These are phyloP conservation scores for Stictocephala bisonia DNA, from an alignment of 2,888 invertebrate species.

Conservation along the genomic window DNA sequence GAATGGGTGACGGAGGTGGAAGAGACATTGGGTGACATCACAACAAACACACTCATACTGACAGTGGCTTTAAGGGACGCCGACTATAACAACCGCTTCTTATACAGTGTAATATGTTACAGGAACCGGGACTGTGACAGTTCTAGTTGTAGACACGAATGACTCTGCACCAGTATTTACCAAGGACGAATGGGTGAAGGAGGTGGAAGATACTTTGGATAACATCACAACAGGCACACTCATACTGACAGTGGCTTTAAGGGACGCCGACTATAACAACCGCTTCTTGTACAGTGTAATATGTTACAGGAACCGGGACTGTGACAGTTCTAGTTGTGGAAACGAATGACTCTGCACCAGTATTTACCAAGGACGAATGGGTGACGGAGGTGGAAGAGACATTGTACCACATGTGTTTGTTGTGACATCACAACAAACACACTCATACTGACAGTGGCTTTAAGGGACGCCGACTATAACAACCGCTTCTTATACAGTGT, in stretches of 20 bases:
- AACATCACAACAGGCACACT: conserved; percentile 76
- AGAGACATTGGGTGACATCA: conserved; percentile 79
- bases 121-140: too few species aligned
- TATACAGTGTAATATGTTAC: conserved; percentile 60
- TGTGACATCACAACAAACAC: conserved; percentile 75
- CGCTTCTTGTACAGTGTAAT: conserved; percentile 59
- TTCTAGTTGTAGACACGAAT: too few species aligned
- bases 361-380: too few species aligned
- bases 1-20: too few species aligned
- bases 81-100: conserved; percentile 36
- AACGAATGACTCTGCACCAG: too few species aligned
- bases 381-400: too few species aligned
- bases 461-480: conserved; percentile 61
- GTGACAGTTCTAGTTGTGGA: too few species aligned
- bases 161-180: too few species aligned
- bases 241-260: conserved; percentile 74
- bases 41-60: conserved; percentile 77
- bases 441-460: conserved; percentile 76
- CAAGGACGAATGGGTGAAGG: too few species aligned
- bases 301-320: too few species aligned
- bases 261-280: conserved; percentile 57
- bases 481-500: conserved; percentile 59
- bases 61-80: conserved; percentile 68
- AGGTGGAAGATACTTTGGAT: conserved; percentile 79
- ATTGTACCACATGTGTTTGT: too few species aligned